phyloP scores from a whole-genome alignment of 2,888 invertebrate genomes.

The Napeogenes sylphis region DNA sequence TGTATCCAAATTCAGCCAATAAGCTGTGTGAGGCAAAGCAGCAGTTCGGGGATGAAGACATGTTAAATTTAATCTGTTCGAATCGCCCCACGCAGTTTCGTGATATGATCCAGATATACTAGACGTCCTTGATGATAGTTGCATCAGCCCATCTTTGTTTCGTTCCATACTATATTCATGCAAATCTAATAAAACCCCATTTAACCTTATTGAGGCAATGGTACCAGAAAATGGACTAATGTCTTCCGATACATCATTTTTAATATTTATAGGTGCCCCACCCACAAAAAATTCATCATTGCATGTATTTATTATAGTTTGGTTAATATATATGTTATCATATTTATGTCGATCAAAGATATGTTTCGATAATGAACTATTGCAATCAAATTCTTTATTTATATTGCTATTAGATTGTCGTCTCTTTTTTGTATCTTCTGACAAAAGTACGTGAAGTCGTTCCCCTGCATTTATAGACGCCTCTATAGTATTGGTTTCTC shows the following conservation, averaged over 20 bases:
- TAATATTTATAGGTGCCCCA: conserved; percentile 48
- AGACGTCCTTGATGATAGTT: conserved; percentile 62
- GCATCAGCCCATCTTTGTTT: conserved; percentile 47
- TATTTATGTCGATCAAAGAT: background rate
- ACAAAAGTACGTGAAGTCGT: conserved; percentile 53
- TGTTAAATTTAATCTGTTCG: conserved; percentile 59
- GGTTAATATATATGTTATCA: conserved; percentile 8
- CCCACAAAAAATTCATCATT: conserved; percentile 61
- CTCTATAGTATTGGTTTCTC: conserved; percentile 57
- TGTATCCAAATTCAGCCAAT: conserved; percentile 61
- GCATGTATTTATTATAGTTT: conserved; percentile 40
- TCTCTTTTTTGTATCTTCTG: conserved; percentile 32
- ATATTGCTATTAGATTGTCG: conserved; percentile 15
- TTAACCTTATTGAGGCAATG: conserved; percentile 53
- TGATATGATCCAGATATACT: conserved; percentile 66
- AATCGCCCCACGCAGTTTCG: conserved; percentile 62
- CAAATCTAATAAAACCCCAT: conserved; percentile 52
- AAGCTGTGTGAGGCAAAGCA: conserved; percentile 45
- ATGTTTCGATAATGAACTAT: background rate
- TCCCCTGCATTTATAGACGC: conserved; percentile 58
- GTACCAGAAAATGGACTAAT: conserved; percentile 49
- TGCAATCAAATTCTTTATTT: conserved; percentile 8
- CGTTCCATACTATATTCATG: conserved; percentile 52
- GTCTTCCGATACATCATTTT: conserved; percentile 41
- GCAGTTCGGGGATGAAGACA: conserved; percentile 56